phyloP scores from a whole-genome alignment of 1,140 invertebrate species.

The Pseudomyrmex sp. region DNA sequence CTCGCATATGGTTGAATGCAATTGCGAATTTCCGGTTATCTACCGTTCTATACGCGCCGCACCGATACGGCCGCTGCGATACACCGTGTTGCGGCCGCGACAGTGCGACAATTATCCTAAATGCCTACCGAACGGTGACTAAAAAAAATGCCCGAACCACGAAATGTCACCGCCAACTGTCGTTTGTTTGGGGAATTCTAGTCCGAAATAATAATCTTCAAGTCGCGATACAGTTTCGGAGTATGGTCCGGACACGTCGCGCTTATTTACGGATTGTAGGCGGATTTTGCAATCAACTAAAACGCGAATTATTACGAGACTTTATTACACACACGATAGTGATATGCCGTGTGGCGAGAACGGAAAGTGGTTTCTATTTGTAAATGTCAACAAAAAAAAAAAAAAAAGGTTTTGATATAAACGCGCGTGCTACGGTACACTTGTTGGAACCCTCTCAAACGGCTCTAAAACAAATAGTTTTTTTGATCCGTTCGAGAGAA shows the following conservation, averaged over 20 bases:
- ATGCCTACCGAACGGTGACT: conserved; percentile 21
- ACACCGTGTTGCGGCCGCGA: neutral
- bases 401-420: conserved; percentile 7
- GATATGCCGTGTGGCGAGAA: too few species aligned
- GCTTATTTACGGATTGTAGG: neutral
- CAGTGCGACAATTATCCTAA: conserved; percentile 43
- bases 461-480: neutral
- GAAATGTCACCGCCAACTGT: conserved; percentile 32
- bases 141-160: conserved; percentile 24
- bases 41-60: neutral
- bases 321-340: too few species aligned
- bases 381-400: neutral
- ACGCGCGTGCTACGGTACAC: conserved; percentile 12
- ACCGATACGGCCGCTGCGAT: neutral
- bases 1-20: conserved; percentile 30
- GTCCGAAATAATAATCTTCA: conserved; percentile 26
- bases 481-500: neutral
- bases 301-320: too few species aligned
- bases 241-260: neutral
- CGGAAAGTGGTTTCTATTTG: neutral
- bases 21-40: conserved; percentile 30
- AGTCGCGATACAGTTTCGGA: neutral
- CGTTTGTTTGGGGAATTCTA: neutral
- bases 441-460: conserved; percentile 8
- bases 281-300: too few species aligned